A percentile compares a stretch with the other conserved stretches of the same genome.
phyloP scores from a whole-genome alignment of 2,113 vertebrate species.

The Catharus fuscescens region DNA sequence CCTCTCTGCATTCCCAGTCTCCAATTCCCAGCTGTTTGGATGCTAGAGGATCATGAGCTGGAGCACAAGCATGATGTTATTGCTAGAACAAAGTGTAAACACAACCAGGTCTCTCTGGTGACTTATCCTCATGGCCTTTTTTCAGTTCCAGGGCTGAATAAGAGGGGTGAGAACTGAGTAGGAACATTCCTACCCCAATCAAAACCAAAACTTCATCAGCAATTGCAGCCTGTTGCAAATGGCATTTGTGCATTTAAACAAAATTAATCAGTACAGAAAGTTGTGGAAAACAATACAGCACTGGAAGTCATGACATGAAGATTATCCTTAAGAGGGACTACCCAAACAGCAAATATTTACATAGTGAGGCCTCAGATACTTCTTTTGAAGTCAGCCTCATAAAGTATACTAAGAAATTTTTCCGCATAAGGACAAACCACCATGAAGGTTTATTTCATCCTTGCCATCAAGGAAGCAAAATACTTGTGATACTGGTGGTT shows the following conservation, averaged over 20 bases:
- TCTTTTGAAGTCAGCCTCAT: background rate
- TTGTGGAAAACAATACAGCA: background rate
- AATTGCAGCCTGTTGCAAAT: background rate
- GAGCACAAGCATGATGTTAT: background rate
- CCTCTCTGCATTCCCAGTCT: background rate
- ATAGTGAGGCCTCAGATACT: background rate
- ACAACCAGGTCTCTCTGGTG: background rate
- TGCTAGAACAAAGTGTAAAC: background rate
- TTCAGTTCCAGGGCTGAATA: background rate
- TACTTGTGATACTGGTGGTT: background rate
- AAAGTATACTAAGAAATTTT: background rate
- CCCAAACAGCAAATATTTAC: conserved; percentile 12
- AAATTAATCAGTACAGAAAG: background rate
- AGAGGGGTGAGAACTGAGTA: background rate
- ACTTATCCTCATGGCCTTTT: background rate
- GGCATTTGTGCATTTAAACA: background rate
- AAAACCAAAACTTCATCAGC: background rate
- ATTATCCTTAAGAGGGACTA: background rate
- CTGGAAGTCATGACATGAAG: background rate
- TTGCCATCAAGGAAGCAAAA: background rate
- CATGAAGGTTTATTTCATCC: background rate
- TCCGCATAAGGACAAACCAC: background rate
- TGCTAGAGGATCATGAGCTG: background rate
- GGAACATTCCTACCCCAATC: background rate
- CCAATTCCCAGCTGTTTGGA: background rate